Evolutionary conservation across 1,140 invertebrate genomes (phyloP).

Genomic region (Drosophila chauvacae): DNA sequence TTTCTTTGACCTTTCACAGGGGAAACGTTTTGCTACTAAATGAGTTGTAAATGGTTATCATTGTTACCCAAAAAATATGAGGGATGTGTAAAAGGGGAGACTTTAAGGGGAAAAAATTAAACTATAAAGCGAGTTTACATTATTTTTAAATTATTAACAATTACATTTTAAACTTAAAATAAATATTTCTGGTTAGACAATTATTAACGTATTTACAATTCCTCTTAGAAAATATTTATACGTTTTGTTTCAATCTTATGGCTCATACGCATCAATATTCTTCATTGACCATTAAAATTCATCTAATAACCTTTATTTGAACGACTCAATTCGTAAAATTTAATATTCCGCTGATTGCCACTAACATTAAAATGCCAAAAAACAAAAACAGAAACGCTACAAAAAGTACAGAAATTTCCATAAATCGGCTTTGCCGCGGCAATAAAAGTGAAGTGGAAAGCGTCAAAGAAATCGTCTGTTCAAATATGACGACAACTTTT

Average conservation of each 20-base stretch:
- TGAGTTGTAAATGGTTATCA: slow-evolving; percentile 21
- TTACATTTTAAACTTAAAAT: neutral
- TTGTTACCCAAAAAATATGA: slow-evolving; percentile 1
- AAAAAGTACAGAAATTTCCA: slow-evolving; percentile 16
- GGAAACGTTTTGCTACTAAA: slow-evolving; percentile 14
- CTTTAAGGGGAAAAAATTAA: neutral
- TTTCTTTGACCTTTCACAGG: slow-evolving; percentile 21
- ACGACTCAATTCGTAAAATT: slow-evolving; percentile 8
- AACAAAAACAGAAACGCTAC: neutral
- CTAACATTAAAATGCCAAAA: slow-evolving; percentile 6
- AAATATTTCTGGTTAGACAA: too few species aligned
- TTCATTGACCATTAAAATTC: slow-evolving; percentile 14
- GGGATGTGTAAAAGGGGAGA: slow-evolving; percentile 15
- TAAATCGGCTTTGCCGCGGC: neutral
- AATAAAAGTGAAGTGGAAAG: slow-evolving; percentile 25
- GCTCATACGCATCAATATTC: neutral
- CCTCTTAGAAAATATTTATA: neutral
- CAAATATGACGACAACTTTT: slow-evolving; percentile 27
- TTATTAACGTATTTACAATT: too few species aligned
- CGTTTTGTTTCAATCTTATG: too few species aligned
- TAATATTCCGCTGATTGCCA: slow-evolving; percentile 11
- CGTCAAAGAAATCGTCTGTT: slow-evolving; percentile 53
- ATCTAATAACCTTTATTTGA: slow-evolving; percentile 23
- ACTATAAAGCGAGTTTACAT: neutral
- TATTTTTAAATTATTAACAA: too few species aligned